Conservation (phyloP, 2,797 vertebrate species). For the Capromys pilorides region DNA sequence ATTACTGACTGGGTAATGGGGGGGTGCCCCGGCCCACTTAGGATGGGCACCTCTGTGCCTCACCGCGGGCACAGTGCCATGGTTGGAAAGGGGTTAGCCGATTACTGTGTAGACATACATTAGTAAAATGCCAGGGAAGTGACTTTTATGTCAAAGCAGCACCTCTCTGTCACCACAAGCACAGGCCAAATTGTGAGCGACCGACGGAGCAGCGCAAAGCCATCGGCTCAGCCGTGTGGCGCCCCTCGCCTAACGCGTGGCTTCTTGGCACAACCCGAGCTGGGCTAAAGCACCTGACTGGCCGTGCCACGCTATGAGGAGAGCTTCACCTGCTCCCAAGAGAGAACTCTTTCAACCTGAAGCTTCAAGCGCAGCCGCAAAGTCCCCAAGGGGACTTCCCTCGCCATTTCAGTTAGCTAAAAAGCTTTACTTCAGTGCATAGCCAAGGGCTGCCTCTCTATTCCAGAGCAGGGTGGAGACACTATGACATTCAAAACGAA, state of each 20-base stretch:
- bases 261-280: not conserved
- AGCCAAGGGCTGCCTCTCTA: conserved; percentile 33
- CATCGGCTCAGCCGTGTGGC: not conserved
- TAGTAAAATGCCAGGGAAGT: conserved; percentile 8
- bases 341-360: conserved; percentile 48
- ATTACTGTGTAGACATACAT: not conserved
- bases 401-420: conserved; percentile 49
- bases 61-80: not conserved
- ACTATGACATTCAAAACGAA: not conserved
- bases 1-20: not conserved
- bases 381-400: conserved; percentile 31
- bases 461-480: not conserved
- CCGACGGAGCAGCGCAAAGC: not conserved
- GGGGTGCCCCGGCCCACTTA: not conserved
- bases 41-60: not conserved
- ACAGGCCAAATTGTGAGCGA: not conserved
- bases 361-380: conserved; percentile 46
- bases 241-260: not conserved
- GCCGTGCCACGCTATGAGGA: not conserved
- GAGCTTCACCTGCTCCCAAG: not conserved
- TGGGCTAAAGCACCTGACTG: not conserved
- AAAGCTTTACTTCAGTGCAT: conserved; percentile 29
- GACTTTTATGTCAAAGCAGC: conserved; percentile 44
- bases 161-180: not conserved
- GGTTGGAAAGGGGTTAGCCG: not conserved